These are phyloP conservation scores for Xiphorhynchus erythropygius DNA, from an alignment of 2,797 vertebrate species.

Conservation along the genomic window DNA sequence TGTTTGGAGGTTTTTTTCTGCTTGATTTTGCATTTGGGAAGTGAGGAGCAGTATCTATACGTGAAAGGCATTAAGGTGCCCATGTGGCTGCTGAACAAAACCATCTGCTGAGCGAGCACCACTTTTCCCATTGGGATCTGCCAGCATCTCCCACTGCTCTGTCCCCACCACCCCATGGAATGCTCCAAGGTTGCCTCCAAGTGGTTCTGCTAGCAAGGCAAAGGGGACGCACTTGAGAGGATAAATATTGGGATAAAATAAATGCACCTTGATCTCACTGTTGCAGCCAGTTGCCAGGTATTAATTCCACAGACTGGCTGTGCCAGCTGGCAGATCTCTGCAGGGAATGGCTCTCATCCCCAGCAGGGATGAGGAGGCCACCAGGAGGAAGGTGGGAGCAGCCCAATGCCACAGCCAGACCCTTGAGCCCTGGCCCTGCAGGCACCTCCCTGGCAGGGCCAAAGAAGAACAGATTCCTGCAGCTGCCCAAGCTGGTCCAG, in stretches of 20 bases:
- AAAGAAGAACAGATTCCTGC: neutral
- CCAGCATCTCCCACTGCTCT: neutral
- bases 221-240: rapidly evolving
- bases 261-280: neutral
- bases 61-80: neutral
- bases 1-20: neutral
- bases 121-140: neutral
- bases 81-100: neutral
- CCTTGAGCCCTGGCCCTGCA: neutral
- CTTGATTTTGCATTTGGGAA: neutral
- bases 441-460: neutral
- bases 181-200: rapidly evolving
- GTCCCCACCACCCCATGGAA: rapidly evolving
- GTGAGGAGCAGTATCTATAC: rapidly evolving
- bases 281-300: neutral
- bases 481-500: neutral
- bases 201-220: neutral
- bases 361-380: neutral
- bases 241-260: neutral
- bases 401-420: neutral
- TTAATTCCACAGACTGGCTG: neutral
- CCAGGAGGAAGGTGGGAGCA: neutral
- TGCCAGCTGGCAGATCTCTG: neutral
- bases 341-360: rapidly evolving
- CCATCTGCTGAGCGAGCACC: neutral